Evolutionary conservation across 2,888 invertebrate species (phyloP), one percentile per base, ranked within the genome.

Genomic region (Apamea epomidion): DNA sequence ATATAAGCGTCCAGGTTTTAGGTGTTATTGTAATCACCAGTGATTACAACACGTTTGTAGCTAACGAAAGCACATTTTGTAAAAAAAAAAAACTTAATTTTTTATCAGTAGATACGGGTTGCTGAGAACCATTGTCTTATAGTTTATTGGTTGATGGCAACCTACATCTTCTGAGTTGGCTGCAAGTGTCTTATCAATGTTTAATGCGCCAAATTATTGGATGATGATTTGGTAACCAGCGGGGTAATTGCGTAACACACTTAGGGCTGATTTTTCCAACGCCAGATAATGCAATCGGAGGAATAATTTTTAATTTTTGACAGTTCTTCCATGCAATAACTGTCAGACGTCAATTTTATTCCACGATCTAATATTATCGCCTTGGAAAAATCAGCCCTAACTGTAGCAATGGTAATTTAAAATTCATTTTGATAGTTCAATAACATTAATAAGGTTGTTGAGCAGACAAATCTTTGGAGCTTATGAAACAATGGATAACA

Each of bases 71-170:
- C 16, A 51, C 37, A 45, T 71, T 45, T 29, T 14, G 1, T n/a
- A n/a, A n/a, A 70, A 62, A 51, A 32, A 32, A 10, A 10, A 0
- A 14, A 0, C 1, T n/a, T 18, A 58, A 25, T 10, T n/a, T 10
- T 60, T 60, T 60, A n/a, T n/a, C 5, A 12, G n/a, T 60, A n/a
- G 12, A 14, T n/a, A 60, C 25, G 12, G n/a, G n/a, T 72, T 78
- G 32, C 16, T 62, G 54, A 45, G 32, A 68, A 80, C 42, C 60
- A 51, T 5, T 32, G 1, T 12, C 51, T 80, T 69, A 32, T 48
- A 62, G 54, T 29, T 48, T 60, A 14, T 69, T 64, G 48, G 25
- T 76, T 78, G 12, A 37, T 68, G 6, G 14, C 14, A 76, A 78
- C 29, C 68, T 37, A 51, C 42, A 16, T 16, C 51, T 76, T 69